Conservation (phyloP, 2,888 invertebrate species). For the Hypena proboscidalis region DNA sequence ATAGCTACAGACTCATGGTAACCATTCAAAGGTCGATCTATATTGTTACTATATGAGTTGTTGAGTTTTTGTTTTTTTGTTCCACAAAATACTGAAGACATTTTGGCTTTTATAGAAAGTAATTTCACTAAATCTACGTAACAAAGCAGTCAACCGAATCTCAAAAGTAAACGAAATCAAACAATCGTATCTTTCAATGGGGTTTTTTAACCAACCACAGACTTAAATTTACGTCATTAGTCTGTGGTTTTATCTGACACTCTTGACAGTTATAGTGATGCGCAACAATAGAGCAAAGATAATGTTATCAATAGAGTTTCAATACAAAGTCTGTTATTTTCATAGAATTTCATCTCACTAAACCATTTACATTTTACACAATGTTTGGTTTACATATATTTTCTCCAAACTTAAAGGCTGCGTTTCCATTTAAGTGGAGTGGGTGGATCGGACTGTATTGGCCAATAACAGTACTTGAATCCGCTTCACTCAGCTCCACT, state of each 20-base stretch:
- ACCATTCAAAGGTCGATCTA: constrained; percentile 85
- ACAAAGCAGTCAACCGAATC: constrained; percentile 61
- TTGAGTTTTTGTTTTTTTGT: constrained; percentile 96
- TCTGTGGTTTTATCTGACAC: constrained; percentile 5
- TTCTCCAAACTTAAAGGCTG: too few relatives aligned
- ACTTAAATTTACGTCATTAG: constrained; percentile 9
- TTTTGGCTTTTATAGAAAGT: constrained; percentile 65
- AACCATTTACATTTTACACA: too few relatives aligned
- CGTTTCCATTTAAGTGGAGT: too few relatives aligned
- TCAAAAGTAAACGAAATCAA: constrained; percentile 63
- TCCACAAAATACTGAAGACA: constrained; percentile 97
- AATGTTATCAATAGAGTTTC: too few relatives aligned
- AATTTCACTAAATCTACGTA: constrained; percentile 50
- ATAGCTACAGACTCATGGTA: constrained; percentile 89
- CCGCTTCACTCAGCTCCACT: too few relatives aligned
- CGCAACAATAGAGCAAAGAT: too few relatives aligned
- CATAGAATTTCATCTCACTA: too few relatives aligned
- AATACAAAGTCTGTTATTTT: too few relatives aligned
- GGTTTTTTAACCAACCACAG: constrained; percentile 47
- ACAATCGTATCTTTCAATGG: constrained; percentile 50
- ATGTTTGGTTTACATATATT: too few relatives aligned
- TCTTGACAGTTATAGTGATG: constrained; percentile 27
- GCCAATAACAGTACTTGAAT: too few relatives aligned
- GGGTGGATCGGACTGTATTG: too few relatives aligned
- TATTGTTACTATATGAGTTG: constrained; percentile 85